These are phyloP conservation scores for Dendrocopos noguchii DNA, from an alignment of 2,113 vertebrate genomes.

Conservation along the genomic window DNA sequence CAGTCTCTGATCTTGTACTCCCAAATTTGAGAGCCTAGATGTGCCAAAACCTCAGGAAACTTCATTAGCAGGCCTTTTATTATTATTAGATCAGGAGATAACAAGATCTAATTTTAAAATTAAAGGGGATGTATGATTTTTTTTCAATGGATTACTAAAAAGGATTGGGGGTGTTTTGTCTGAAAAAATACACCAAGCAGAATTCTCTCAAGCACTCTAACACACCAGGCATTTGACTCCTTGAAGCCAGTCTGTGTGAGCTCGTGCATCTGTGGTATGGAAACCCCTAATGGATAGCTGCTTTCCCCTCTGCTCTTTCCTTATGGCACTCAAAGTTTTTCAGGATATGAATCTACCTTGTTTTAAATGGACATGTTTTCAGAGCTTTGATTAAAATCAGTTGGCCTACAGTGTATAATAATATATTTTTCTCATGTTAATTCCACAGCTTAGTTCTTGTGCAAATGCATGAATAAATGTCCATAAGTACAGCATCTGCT, in stretches of 20 bases:
- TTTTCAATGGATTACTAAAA: not conserved
- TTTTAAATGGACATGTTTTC: not conserved
- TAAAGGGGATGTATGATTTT: not conserved
- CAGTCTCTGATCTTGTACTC: not conserved
- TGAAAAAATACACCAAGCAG: not conserved
- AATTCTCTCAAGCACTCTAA: not conserved
- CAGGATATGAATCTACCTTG: not conserved
- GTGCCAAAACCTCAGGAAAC: not conserved
- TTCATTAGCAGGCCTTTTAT: not conserved
- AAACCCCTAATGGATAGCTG: not conserved
- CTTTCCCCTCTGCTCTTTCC: not conserved
- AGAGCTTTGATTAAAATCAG: not conserved
- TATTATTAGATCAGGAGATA: not conserved
- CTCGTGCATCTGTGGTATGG: not conserved
- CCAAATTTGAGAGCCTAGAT: not conserved
- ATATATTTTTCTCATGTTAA: not conserved
- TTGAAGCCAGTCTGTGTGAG: not conserved
- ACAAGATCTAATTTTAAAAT: not conserved
- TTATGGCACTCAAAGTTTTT: not conserved
- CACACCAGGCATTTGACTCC: not conserved
- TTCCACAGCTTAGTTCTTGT: not conserved
- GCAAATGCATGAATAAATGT: not conserved
- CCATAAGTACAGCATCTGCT: not conserved
- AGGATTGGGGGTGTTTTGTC: not conserved
- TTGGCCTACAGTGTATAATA: not conserved